A percentile compares a stretch with the other conserved stretches of the same genome.
Conservation (phyloP, 2,113 vertebrate genomes). For the Hyperopisus bebe region DNA sequence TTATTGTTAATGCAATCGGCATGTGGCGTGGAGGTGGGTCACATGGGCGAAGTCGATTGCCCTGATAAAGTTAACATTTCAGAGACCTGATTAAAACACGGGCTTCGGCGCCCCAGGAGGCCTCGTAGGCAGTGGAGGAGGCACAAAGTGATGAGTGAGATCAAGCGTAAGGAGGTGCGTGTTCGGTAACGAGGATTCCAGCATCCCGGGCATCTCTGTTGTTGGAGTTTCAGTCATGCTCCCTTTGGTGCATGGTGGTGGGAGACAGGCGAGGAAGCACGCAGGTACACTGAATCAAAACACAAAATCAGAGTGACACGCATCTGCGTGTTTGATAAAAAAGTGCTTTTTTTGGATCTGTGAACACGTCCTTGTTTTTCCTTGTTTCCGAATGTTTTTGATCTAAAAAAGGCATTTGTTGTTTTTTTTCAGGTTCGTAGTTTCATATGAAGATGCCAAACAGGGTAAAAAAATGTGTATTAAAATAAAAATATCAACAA, state of each 20-base stretch:
- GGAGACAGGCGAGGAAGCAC: not conserved
- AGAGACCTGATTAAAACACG: conserved; percentile 5
- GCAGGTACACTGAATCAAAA: not conserved
- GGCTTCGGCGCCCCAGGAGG: not conserved
- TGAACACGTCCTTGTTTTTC: not conserved
- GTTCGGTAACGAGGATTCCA: not conserved
- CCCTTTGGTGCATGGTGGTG: not conserved
- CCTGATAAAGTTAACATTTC: conserved; percentile 11
- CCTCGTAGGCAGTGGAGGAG: not conserved
- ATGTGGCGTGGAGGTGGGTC: conserved; percentile 6
- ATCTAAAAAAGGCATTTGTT: not conserved
- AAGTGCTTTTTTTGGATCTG: not conserved
- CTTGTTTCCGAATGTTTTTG: not conserved
- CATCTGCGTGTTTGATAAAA: not conserved
- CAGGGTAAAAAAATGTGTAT: not conserved
- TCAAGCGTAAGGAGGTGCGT: not conserved
- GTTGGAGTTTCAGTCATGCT: not conserved
- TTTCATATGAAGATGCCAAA: not conserved
- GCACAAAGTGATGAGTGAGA: not conserved
- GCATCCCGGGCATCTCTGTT: not conserved
- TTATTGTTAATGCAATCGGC: conserved; percentile 22
- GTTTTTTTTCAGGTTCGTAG: not conserved
- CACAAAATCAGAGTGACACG: not conserved
- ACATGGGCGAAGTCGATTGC: conserved; percentile 16
- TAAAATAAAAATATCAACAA: not conserved